Evolutionary conservation across 2,797 vertebrate species (phyloP).

Genomic region (Cynopterus sphinx): DNA sequence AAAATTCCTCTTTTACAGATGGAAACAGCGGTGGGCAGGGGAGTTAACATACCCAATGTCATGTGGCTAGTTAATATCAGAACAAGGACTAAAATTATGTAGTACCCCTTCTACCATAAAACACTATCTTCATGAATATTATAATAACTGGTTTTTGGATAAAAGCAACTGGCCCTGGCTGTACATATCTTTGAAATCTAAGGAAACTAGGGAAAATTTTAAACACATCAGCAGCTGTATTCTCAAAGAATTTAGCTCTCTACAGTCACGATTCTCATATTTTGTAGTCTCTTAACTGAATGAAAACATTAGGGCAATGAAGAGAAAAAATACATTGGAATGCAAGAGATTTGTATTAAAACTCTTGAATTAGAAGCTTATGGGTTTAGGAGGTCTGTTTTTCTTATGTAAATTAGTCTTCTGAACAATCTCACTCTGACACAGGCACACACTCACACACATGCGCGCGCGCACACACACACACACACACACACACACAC

Average conservation of each 20-base stretch:
- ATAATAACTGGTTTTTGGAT: not conserved
- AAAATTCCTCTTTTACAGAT: constrained; percentile 9
- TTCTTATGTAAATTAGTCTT: not conserved
- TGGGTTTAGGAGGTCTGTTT: constrained; percentile 19
- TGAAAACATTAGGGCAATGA: not conserved
- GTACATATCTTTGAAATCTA: constrained; percentile 32
- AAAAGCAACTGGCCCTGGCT: not conserved
- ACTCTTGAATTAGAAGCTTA: not conserved
- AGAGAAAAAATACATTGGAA: not conserved
- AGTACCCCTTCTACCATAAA: not conserved
- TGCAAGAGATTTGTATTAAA: constrained; percentile 22
- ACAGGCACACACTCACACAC: no score
- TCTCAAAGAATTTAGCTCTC: not conserved
- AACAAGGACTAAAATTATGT: constrained; percentile 6
- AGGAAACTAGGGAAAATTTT: not conserved
- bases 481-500: not conserved
- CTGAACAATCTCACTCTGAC: not conserved
- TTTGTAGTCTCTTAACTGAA: constrained; percentile 27
- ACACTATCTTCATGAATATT: not conserved
- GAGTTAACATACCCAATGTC: not conserved
- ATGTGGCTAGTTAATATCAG: not conserved
- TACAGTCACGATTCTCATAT: not conserved
- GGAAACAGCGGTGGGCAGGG: constrained; percentile 7
- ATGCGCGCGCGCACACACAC: no score
- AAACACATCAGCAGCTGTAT: not conserved